Conservation (phyloP, 1,140 invertebrate genomes). For the Drosophila aff. region DNA sequence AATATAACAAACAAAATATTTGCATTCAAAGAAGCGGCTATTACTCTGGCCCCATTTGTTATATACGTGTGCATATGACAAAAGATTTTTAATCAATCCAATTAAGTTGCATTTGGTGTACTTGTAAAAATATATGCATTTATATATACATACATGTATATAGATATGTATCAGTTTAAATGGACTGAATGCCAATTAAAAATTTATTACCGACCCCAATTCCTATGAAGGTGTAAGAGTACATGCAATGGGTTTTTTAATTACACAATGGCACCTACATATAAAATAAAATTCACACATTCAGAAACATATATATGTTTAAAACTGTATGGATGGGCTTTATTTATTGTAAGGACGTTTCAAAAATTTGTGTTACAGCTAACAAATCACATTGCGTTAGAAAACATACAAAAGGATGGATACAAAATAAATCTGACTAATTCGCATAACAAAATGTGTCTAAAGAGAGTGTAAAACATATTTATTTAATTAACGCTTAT, state of each 20-base stretch:
- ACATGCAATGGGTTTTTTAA: background rate
- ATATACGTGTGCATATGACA: background rate
- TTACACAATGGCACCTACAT: background rate
- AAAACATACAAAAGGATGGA: conserved; percentile 65
- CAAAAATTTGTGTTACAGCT: conserved; percentile 69
- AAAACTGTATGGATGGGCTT: conserved; percentile 68
- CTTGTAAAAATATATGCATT: background rate
- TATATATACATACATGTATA: background rate
- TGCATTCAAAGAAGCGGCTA: background rate
- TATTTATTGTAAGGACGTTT: conserved; percentile 80
- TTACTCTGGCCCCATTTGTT: conserved; percentile 1
- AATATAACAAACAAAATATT: background rate
- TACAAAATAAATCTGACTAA: conserved; percentile 47
- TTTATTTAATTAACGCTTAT: conserved; percentile 53
- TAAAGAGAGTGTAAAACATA: conserved; percentile 53
- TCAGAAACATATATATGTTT: conserved; percentile 5
- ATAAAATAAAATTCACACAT: background rate
- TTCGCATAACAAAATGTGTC: conserved; percentile 62
- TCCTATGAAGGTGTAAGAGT: background rate
- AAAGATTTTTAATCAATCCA: conserved; percentile 25
- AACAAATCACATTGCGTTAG: conserved; percentile 77
- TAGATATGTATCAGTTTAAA: background rate
- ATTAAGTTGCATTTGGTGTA: conserved; percentile 19
- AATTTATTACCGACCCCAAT: conserved; percentile 11
- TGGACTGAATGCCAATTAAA: conserved; percentile 14